Base-by-base conservation (phyloP, 2,888 invertebrate species). In the Perithous albicinctus region DNA sequence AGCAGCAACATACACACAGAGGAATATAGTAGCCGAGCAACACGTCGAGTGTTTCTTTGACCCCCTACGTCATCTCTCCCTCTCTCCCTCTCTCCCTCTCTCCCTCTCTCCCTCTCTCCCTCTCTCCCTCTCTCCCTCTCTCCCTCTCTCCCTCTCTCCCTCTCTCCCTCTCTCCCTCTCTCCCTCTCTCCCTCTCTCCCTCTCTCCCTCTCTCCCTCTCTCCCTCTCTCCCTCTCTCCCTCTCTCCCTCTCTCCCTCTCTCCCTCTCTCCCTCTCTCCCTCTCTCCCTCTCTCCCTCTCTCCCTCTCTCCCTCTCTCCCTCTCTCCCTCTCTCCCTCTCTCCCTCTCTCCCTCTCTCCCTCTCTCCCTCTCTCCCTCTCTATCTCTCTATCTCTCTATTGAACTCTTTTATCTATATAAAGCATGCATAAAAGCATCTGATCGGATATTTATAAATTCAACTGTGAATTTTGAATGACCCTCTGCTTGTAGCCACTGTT, bases 21-120 rank as follows among this genome's bases (percentile, higher is more conserved):
- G 18, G 3, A 32, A 18, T 32, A 59, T 6, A 6, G 10, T 26
- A 26, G 26, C n/a, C 23, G 54, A 54, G 54, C 64, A 29, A 64
- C 64, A 66, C 64, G 46, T 48, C 64, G 10, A 2, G 64, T 29
- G 43, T 46, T 48, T 46, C 64, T 46, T 46, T 59, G 59, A 59
- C 35, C 59, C 32, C 18, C 1, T 1, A 6, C 59, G 18, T 59
- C 59, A 35, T 15, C 15, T 32, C 2, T 29, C 29, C 5, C 29
- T 29, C 29, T 29, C 29, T 29, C 5, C 5, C 29, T 29, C 29
- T 29, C 29, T 29, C 29, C 5, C 2, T 29, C 2, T 29, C 2
- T 29, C 2, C n/a, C n/a, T 15, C 15, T 32, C 2, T 29, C 29
- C 5, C 29, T 29, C 29, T 29, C 29, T 29, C 5, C 5, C 29